Evolutionary conservation across 2,113 vertebrate genomes (phyloP), one percentile per base, ranked within the genome.

Genomic region (Sigmodon hispidus): DNA sequence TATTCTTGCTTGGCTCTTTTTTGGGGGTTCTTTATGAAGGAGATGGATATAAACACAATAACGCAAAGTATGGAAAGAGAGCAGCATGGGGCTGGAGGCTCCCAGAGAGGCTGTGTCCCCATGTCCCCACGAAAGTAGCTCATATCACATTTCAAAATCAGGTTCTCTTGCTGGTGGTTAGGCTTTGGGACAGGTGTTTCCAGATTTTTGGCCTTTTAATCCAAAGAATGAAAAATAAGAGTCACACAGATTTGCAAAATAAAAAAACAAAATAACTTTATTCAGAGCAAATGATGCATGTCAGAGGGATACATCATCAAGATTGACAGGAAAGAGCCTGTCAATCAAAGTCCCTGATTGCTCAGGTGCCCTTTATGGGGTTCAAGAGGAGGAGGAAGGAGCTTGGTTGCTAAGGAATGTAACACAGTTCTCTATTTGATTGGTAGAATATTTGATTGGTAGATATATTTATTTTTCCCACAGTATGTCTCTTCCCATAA

Each of bases 111-210:
- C 61, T 48, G 43, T 26, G 36, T 17, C 12, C 0, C n/a, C 0
- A 9, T 1, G 26, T 16, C 73, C 29, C 31, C 36, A 7, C 0
- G 1, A 43, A 31, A 63, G 57, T 0, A 3, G 19, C 24, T 85
- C 45, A 26, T 1, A 0, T 10, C 7, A 76, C 50, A 79, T 13
- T 15, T 76, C 84, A 45, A 31, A 80, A 50, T 55, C 48, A 16
- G 9, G 26, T 36, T 67, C 45, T 17, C 22, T 26, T n/a, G 34
- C 52, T 40, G 79, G 22, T 36, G 52, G 79, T 59, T 24, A 43
- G 52, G n/a, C 57, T 19, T 19, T 63, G 80, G 57, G 40, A 40
- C 26, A 31, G 81, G 15, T 63, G 26, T 84, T 34, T 63, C 26
- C 24, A 45, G 40, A 40, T 9, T 84, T 43, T 31, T 1, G 26